Conservation (phyloP, 2,888 invertebrate species). For the Hirtodrosophila alboralis region DNA sequence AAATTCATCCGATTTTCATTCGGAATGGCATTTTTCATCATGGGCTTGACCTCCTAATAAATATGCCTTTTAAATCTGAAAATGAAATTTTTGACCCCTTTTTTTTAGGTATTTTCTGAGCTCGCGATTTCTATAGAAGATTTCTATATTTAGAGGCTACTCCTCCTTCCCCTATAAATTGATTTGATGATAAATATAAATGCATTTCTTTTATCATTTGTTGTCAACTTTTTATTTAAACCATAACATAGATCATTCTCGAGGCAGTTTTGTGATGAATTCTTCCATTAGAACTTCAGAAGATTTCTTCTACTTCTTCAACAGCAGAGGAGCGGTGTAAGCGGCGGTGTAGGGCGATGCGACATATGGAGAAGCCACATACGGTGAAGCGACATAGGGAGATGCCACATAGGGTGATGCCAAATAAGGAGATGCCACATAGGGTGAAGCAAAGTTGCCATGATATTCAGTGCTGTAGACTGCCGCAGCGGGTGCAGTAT, state of each 20-base stretch:
- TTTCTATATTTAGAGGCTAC: too few relatives aligned
- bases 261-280: too few relatives aligned
- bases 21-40: too few relatives aligned
- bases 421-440: constrained; percentile 74
- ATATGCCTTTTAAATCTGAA: too few relatives aligned
- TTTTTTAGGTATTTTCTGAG: too few relatives aligned
- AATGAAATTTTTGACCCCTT: too few relatives aligned
- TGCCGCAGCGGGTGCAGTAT: constrained; percentile 84
- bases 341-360: constrained; percentile 62
- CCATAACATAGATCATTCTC: background rate
- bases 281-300: background rate
- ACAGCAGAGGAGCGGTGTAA: constrained; percentile 68
- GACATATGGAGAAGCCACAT: constrained; percentile 53
- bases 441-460: constrained; percentile 83
- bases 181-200: constrained; percentile 8
- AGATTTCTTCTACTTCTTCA: constrained; percentile 67
- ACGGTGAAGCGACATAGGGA: constrained; percentile 76
- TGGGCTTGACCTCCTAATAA: too few relatives aligned
- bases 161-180: too few relatives aligned
- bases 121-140: too few relatives aligned
- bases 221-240: constrained; percentile 39
- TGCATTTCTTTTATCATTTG: constrained; percentile 3
- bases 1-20: too few relatives aligned
- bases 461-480: constrained; percentile 76
- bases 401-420: constrained; percentile 62